Evolutionary conservation across 2,888 invertebrate genomes (phyloP).

Genomic region (Brachynemurus nebulosus): DNA sequence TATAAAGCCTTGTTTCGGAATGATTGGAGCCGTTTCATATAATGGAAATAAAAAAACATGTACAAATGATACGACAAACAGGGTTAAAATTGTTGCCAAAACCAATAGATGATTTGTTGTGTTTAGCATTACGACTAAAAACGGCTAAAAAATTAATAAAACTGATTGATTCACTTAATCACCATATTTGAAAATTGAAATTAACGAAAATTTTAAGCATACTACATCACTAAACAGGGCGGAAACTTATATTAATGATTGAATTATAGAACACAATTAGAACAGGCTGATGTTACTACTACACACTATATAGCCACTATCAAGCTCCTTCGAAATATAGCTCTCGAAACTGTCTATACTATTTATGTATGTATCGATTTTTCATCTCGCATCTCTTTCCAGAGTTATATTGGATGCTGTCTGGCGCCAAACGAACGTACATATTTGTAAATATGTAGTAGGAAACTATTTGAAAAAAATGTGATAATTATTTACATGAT

Average conservation of each 20-base stretch:
- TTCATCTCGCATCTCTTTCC: conserved; percentile 6
- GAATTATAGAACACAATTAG: neutral
- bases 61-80: conserved; percentile 42
- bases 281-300: neutral
- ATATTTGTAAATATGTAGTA: no score
- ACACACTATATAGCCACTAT: no score
- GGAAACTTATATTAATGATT: neutral
- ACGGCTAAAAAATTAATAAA: neutral
- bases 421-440: conserved; percentile 6
- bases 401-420: conserved; percentile 5
- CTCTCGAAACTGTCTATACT: neutral
- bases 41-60: conserved; percentile 45
- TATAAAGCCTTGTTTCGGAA: conserved; percentile 32
- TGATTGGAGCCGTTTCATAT: conserved; percentile 31
- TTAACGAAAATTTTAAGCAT: neutral
- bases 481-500: neutral
- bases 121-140: conserved; percentile 33
- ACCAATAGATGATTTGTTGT: conserved; percentile 43
- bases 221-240: neutral
- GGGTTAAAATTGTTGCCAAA: conserved; percentile 40
- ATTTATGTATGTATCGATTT: conserved; percentile 6
- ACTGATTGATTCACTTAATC: neutral
- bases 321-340: no score
- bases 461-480: neutral
- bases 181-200: neutral